Base-by-base conservation (phyloP, 2,113 vertebrate genomes). In the Carettochelys insculpta region DNA sequence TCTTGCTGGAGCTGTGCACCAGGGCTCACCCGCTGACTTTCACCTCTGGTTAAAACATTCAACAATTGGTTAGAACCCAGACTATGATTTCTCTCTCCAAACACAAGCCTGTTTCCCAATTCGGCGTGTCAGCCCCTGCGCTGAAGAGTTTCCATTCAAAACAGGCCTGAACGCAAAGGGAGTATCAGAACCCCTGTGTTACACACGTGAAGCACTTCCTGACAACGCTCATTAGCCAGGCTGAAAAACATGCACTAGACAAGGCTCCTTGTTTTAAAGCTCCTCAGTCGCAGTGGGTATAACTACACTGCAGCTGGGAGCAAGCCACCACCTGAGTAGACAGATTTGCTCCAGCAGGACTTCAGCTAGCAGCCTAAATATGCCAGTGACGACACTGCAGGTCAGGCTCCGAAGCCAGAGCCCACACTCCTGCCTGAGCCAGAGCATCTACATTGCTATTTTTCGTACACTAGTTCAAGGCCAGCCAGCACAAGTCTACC, bases 41-140 rank as follows among this genome's bases (percentile, higher is more conserved):
- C n/a, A n/a, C n/a, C n/a, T n/a, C n/a, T n/a, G n/a, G 53, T 92
- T 82, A 92, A 87, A 78, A 90, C 84, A 61, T 94, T 68, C 5
- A 68, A 71, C 54, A 51, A 88, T 92, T 94, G 91, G 90, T 82
- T 77, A 52, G 38, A 85, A 78, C 85, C 87, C 47, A 58, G 31
- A 82, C 34, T 87, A 61, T 22, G 91, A 41, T 52, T 87, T 85
- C 89, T 82, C 89, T 84, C 80, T 87, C 85, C 85, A 76, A 52
- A 80, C 22, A 95, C 80, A 80, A 84, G 80, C 80, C 89, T 83
- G 88, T 80, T 29, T 75, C 94, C 82, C 88, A 87, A 58, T 53
- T 61, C 83, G 85, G 93, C 90, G 80, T 41, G 31, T 87, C 56
- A 61, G 78, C 91, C 48, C 29, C 47, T 77, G 0, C 68, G 50